Evolutionary conservation across 2,888 invertebrate species (phyloP).

Genomic region (Zaprionus bogoriensis): DNA sequence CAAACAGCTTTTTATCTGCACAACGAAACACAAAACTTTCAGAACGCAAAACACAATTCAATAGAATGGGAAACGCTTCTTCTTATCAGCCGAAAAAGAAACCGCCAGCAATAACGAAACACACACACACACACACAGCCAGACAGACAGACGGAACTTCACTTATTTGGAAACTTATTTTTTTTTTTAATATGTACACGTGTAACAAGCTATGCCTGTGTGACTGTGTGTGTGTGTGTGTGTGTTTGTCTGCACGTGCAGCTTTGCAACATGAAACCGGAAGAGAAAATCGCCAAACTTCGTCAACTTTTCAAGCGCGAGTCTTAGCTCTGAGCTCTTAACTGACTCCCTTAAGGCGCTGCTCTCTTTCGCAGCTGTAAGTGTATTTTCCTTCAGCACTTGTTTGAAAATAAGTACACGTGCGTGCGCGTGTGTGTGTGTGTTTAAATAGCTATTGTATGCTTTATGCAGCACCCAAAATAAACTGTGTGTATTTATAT

Average conservation of each 20-base stretch:
- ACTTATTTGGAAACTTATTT: not conserved
- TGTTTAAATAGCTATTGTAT: slow-evolving; percentile 18
- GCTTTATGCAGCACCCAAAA: slow-evolving; percentile 30
- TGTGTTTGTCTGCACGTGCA: not conserved
- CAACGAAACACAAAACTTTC: slow-evolving; percentile 18
- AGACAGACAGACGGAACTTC: not conserved
- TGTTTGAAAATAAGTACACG: slow-evolving; percentile 3
- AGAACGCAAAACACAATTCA: slow-evolving; percentile 28
- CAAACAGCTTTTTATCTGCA: slow-evolving; percentile 42
- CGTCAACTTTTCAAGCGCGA: not conserved
- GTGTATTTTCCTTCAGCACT: not conserved
- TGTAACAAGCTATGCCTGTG: not conserved
- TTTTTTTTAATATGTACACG: not conserved
- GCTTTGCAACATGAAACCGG: not conserved
- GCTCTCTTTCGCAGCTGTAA: not conserved
- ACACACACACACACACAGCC: not conserved
- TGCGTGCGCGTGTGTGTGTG: not conserved
- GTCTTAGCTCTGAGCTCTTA: not conserved
- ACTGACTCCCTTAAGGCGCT: not conserved
- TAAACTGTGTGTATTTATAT: slow-evolving; percentile 28
- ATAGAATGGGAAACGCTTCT: slow-evolving; percentile 19
- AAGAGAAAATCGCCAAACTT: not conserved
- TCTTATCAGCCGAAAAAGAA: slow-evolving; percentile 24
- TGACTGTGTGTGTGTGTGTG: not conserved
- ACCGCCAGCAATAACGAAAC: not conserved